Evolutionary conservation across 2,797 vertebrate genomes (phyloP).

Genomic region (Sibirionetta formosa): DNA sequence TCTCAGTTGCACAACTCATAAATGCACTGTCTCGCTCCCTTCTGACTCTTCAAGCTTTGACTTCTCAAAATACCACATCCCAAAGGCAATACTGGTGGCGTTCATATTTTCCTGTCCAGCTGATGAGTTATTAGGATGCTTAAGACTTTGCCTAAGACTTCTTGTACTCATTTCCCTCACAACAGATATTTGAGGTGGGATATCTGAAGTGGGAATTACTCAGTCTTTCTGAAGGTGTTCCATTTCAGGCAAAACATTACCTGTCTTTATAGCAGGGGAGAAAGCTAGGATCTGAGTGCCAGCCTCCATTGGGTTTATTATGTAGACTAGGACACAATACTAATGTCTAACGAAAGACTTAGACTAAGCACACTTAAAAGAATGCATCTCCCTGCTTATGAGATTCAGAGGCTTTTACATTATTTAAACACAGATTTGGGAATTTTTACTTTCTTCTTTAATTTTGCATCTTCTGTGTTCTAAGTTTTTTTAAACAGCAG

Average conservation of each 20-base stretch:
- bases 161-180: not conserved
- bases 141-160: not conserved
- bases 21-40: not conserved
- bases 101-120: not conserved
- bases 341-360: not conserved
- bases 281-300: not conserved
- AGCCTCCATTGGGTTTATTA: not conserved
- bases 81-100: not conserved
- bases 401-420: not conserved
- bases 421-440: not conserved
- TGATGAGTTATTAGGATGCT: not conserved
- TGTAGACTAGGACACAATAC: not conserved
- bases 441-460: not conserved
- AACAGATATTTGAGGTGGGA: not conserved
- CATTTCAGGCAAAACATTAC: not conserved
- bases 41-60: rapidly evolving
- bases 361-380: not conserved
- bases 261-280: not conserved
- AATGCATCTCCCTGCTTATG: not conserved
- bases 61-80: not conserved
- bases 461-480: not conserved
- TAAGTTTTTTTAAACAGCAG: not conserved
- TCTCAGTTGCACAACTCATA: not conserved
- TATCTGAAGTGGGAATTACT: not conserved
- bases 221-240: not conserved